Conservation (phyloP, 2,113 vertebrate species). For the Mugil cephalus region DNA sequence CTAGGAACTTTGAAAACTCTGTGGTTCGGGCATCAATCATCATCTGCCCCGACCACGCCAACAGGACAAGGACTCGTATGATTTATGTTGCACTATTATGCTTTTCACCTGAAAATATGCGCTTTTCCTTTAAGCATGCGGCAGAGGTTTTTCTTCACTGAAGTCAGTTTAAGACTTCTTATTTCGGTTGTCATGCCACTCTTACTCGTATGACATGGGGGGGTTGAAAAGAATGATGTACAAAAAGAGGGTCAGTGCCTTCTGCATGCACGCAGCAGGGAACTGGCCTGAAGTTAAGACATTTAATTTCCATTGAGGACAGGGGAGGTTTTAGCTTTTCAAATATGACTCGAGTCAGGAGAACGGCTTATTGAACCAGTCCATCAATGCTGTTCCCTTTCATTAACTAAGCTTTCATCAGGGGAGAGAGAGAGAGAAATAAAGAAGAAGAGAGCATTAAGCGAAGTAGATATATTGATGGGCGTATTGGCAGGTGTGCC, state of each 20-base stretch:
- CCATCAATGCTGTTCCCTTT: constrained; percentile 71
- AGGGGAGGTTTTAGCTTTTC: constrained; percentile 53
- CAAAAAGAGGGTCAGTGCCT: constrained; percentile 29
- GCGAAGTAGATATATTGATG: constrained; percentile 67
- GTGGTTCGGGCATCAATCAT: constrained; percentile 16
- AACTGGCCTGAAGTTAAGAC: constrained; percentile 47
- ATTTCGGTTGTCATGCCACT: constrained; percentile 11
- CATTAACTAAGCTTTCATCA: constrained; percentile 73
- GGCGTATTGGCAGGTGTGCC: constrained; percentile 72
- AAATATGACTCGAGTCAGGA: constrained; percentile 56
- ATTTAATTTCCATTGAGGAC: constrained; percentile 61
- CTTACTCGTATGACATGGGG: constrained; percentile 23
- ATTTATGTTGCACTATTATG: background rate
- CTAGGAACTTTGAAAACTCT: constrained; percentile 31
- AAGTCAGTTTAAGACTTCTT: constrained; percentile 9
- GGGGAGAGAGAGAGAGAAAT: constrained; percentile 20
- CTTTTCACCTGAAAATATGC: constrained; percentile 2
- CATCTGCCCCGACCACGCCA: constrained; percentile 5
- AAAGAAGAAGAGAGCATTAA: constrained; percentile 63
- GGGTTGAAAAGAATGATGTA: constrained; percentile 9
- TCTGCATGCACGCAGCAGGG: constrained; percentile 31
- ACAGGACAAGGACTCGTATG: background rate
- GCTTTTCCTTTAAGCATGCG: background rate
- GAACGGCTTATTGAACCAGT: constrained; percentile 67
- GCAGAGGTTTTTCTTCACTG: constrained; percentile 1